Base-by-base conservation (phyloP, 2,113 vertebrate species). In the Atherinomorus stipes region DNA sequence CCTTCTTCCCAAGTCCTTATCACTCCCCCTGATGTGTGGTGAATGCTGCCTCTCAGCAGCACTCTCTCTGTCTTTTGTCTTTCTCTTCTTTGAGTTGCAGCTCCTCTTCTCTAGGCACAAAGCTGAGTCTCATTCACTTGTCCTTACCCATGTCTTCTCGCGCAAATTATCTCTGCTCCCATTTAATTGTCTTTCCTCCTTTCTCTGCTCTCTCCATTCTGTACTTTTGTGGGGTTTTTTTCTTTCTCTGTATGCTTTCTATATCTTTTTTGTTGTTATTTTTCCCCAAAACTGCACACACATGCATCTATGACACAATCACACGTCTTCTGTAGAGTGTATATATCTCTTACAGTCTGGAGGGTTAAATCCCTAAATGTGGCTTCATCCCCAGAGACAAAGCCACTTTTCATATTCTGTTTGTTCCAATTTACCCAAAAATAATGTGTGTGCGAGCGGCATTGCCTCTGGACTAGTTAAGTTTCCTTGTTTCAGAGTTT, bases 361-460 rank as follows among this genome's bases (percentile, higher is more conserved):
- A 88, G 83, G 89, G 81, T 80, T 76, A 88, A 84, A 90, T 87
- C 87, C 89, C 85, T 54, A 52, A 87, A 84, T 83, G 76, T 56
- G 40, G 71, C 75, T 22, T 28, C 60, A 38, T 90, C 90, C 89
- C 81, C 28, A 37, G 90, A 86, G 90, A 88, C 80, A 2, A n/a
- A 71, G 57, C 64, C 85, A 85, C 82, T 92, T 91, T 92, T 92
- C 83, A 87, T 90, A 88, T 91, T 89, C 83, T 87, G 90, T 92
- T 90, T 91, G 88, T 89, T 92, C 87, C 89, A 89, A 89, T 93
- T 90, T 90, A 80, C 83, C 85, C 85, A 81, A 84, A 85, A 88
- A 80, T 85, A 83, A 89, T 83, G 83, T 84, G 88, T 89, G 90
- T 73, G 89, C 81, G 86, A 84, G 73, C 88, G 71, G 78, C 34